A percentile compares a stretch with the other conserved stretches of the same genome.
Evolutionary conservation across 1,140 invertebrate species (phyloP).

Genomic region (Vollenhovia emeryi): DNA sequence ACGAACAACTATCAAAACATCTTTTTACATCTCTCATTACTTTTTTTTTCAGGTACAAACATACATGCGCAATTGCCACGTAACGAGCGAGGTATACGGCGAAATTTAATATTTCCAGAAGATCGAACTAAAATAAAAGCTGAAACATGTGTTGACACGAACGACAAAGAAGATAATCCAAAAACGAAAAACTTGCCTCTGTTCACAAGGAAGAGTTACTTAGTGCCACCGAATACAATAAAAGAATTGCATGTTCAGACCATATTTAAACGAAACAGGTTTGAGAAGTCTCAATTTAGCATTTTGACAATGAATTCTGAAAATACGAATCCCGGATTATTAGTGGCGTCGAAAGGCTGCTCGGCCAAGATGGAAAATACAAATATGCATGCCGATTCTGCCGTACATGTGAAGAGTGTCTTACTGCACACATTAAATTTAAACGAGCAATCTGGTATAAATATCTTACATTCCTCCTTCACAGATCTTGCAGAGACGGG

Average conservation of each 20-base stretch:
- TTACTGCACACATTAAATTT: neutral
- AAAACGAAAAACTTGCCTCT: neutral
- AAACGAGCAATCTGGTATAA: neutral
- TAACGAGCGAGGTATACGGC: conserved; percentile 32
- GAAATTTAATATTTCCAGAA: conserved; percentile 68
- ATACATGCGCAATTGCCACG: no score
- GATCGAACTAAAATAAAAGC: neutral
- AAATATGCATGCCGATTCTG: neutral
- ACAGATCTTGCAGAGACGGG: neutral
- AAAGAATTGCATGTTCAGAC: conserved; percentile 59
- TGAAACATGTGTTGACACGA: neutral
- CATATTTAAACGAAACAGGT: neutral
- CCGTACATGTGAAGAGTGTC: neutral
- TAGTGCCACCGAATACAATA: conserved; percentile 73
- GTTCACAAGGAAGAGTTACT: conserved; percentile 57
- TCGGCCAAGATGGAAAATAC: neutral
- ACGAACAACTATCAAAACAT: no score
- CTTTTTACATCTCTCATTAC: neutral
- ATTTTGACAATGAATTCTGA: neutral
- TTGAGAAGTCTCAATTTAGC: neutral
- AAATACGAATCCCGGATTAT: neutral
- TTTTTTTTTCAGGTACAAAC: conserved; percentile 7
- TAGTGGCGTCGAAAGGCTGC: neutral
- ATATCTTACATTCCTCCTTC: neutral
- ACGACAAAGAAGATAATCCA: neutral